Conservation (phyloP, 2,797 vertebrate genomes). For the Nyctibius grandis region DNA sequence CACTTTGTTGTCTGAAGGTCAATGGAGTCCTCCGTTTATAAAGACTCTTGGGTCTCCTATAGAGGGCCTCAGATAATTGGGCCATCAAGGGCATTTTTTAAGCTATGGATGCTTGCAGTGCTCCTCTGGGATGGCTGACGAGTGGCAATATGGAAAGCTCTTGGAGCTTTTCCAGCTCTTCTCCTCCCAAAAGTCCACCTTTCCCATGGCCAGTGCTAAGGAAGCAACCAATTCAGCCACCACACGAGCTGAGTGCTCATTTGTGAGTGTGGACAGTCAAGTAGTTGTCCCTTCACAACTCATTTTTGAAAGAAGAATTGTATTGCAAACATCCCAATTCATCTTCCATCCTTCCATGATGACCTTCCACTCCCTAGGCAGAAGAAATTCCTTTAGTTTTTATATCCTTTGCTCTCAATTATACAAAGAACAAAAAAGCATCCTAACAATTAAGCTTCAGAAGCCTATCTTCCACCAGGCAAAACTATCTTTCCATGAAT, state of each 20-base stretch:
- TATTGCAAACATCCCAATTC: background rate
- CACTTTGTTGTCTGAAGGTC: background rate
- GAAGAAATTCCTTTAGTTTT: background rate
- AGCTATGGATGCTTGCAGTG: background rate
- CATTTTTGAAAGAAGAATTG: background rate
- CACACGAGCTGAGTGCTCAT: accelerated
- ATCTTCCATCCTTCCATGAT: background rate
- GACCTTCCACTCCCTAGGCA: background rate
- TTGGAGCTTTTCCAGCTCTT: background rate
- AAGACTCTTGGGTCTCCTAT: background rate
- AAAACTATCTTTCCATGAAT: background rate
- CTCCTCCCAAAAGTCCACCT: background rate
- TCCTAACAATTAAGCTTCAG: background rate
- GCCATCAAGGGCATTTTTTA: background rate
- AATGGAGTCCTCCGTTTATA: background rate
- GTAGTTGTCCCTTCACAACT: background rate
- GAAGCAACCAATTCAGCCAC: background rate
- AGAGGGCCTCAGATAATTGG: background rate
- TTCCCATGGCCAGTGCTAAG: background rate
- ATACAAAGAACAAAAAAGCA: background rate
- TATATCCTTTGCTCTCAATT: background rate
- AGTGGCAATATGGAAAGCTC: background rate
- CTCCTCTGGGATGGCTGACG: background rate
- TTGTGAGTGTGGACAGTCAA: background rate
- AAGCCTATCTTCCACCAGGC: background rate